A percentile compares a stretch with the other conserved stretches of the same genome.
Evolutionary conservation across 2,888 invertebrate genomes (phyloP).

Genomic region (Eudemis profundana): DNA sequence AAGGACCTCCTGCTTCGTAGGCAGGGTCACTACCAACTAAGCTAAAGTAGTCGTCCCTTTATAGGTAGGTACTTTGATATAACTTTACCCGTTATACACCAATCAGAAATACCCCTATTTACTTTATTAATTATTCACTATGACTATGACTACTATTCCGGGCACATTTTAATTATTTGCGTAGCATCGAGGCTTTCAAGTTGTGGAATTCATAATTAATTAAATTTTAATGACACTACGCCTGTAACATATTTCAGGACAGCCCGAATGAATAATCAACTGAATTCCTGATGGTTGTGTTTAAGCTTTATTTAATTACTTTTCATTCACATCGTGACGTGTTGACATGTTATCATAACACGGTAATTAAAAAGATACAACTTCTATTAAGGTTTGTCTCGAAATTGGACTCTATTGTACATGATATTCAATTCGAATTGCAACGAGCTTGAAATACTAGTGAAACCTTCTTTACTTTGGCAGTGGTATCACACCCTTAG

Average conservation of each 20-base stretch:
- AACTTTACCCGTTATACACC: too few species aligned
- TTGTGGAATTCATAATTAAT: constrained; percentile 14
- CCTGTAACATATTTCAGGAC: constrained; percentile 7
- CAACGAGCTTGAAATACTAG: neutral
- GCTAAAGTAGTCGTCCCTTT: too few species aligned
- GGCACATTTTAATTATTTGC: constrained; percentile 1
- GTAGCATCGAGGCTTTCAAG: neutral
- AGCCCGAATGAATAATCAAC: neutral
- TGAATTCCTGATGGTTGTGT: neutral
- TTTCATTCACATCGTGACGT: neutral
- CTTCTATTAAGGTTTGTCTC: neutral
- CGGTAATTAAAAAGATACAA: neutral
- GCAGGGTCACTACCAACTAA: too few species aligned
- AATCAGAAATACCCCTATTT: too few species aligned
- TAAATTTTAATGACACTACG: constrained; percentile 6
- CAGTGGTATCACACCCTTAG: too few species aligned
- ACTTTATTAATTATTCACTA: too few species aligned
- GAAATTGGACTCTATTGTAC: neutral
- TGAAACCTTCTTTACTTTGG: too few species aligned
- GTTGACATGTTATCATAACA: neutral
- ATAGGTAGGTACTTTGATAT: too few species aligned
- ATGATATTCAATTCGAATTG: neutral
- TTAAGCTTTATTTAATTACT: constrained; percentile 27
- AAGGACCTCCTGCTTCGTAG: too few species aligned
- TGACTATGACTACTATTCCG: constrained; percentile 1